A percentile compares a stretch with the other conserved stretches of the same genome.
Conservation (phyloP, 2,797 vertebrate species). For the Pipistrellus nathusii region DNA sequence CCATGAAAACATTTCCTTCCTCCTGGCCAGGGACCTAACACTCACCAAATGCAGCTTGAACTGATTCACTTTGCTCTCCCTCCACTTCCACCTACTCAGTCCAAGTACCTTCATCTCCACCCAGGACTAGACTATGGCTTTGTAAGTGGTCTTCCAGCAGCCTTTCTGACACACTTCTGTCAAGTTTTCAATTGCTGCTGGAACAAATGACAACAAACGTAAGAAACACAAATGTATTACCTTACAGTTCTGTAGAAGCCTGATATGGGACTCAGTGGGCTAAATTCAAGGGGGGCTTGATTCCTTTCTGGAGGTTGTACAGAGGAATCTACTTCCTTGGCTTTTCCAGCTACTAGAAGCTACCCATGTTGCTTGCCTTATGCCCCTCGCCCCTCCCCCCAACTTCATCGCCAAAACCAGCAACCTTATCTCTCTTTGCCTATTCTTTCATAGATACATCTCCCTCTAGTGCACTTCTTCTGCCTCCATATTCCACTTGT, state of each 20-base stretch:
- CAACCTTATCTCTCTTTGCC: background rate
- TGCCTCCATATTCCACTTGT: background rate
- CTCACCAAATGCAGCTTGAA: background rate
- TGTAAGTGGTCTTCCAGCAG: background rate
- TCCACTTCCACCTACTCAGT: background rate
- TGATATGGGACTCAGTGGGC: background rate
- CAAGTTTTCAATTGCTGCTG: background rate
- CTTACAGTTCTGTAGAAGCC: background rate
- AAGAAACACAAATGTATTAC: background rate
- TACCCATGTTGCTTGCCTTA: background rate
- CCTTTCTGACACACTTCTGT: background rate
- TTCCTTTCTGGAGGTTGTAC: background rate
- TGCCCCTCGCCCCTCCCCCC: fast-evolving
- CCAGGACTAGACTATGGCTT: background rate
- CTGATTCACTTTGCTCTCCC: background rate
- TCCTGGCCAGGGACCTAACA: background rate
- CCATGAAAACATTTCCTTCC: background rate
- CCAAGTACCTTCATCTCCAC: background rate
- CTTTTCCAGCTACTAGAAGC: background rate
- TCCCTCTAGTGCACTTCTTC: background rate
- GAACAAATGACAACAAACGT: background rate
- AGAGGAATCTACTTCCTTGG: background rate
- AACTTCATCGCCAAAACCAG: background rate
- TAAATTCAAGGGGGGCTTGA: background rate
- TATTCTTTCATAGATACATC: background rate